Evolutionary conservation across 2,888 invertebrate genomes (phyloP), one percentile per base, ranked within the genome.

Genomic region (Digitonthophagus gazella): DNA sequence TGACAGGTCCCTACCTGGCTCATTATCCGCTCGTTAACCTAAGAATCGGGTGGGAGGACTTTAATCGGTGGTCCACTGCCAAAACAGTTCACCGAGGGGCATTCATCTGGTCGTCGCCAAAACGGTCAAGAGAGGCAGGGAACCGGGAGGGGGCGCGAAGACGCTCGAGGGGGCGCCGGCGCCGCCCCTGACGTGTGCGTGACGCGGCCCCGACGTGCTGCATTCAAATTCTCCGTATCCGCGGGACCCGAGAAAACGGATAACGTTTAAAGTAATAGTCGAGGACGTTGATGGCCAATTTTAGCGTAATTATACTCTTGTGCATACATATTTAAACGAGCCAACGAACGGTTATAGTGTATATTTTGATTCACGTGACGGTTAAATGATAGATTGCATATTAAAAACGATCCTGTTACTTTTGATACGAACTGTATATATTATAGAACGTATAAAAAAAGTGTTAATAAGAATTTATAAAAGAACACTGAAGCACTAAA

Each of bases 21-120:
- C 73, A 76, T 76, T 77, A 75, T 73, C 72, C 74, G 75, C 76
- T 77, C 74, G 76, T 77, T 77, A 77, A 74, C 74, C 71, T 75
- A 75, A 76, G 69, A 72, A 75, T 76, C 76, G 74, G 75, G 76
- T 77, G 75, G 76, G 77, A 74, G 76, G 76, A 75, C 72, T 58
- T 75, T 75, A 75, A 74, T 72, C 69, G 69, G 73, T 74, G 74
- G 73, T 74, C 74, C 72, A 72, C 73, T 76, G 76, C 75, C 75
- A 76, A 76, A 76, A 76, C 74, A 74, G 72, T 75, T 76, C 74
- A 74, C 73, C 73, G 58, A 68, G 28, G 64, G 58, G 67, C 64
- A 67, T 71, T 71, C 68, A 71, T 71, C 71, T 61, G 61, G 18
- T n/a, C n/a, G 18, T 61, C 18, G 28, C 28, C 28, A 44, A 44